A percentile compares a stretch with the other conserved stretches of the same genome.
Evolutionary conservation across 2,797 vertebrate species (phyloP).

Genomic region (Cyclopterus lumpus): DNA sequence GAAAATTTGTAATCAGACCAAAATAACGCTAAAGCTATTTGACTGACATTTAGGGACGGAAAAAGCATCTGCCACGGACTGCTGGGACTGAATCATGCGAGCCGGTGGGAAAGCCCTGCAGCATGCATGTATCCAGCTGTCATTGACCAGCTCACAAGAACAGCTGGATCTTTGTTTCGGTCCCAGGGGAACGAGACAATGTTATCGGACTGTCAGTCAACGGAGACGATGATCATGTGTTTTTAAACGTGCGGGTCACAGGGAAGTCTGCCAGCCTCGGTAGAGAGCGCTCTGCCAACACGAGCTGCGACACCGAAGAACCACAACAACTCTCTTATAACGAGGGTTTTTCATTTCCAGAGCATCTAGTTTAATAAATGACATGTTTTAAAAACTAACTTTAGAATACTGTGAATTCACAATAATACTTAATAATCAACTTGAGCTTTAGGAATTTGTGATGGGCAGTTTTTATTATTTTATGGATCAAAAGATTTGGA

Average conservation of each 20-base stretch:
- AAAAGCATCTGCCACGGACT: conserved; percentile 46
- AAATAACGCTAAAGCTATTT: conserved; percentile 22
- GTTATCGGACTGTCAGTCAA: conserved; percentile 54
- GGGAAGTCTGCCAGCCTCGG: conserved; percentile 11
- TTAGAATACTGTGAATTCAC: neutral
- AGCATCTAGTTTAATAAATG: neutral
- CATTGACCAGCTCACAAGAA: conserved; percentile 46
- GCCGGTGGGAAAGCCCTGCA: conserved; percentile 55
- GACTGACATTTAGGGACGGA: conserved; percentile 50
- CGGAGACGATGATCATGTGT: conserved; percentile 14
- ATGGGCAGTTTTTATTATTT: neutral
- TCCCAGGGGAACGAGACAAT: conserved; percentile 35
- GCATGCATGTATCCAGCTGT: conserved; percentile 51
- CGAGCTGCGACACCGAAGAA: neutral
- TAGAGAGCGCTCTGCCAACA: conserved; percentile 15
- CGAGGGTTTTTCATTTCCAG: neutral
- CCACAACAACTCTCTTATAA: neutral
- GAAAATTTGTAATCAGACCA: conserved; percentile 43
- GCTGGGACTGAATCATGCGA: conserved; percentile 36
- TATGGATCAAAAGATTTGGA: neutral
- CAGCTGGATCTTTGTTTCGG: conserved; percentile 56
- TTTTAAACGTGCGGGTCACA: conserved; percentile 19
- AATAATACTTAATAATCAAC: too few species aligned
- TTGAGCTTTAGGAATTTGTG: neutral
- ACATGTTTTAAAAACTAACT: neutral